phyloP scores from a whole-genome alignment of 2,888 invertebrate species.

The Seladonia tumulorum region DNA sequence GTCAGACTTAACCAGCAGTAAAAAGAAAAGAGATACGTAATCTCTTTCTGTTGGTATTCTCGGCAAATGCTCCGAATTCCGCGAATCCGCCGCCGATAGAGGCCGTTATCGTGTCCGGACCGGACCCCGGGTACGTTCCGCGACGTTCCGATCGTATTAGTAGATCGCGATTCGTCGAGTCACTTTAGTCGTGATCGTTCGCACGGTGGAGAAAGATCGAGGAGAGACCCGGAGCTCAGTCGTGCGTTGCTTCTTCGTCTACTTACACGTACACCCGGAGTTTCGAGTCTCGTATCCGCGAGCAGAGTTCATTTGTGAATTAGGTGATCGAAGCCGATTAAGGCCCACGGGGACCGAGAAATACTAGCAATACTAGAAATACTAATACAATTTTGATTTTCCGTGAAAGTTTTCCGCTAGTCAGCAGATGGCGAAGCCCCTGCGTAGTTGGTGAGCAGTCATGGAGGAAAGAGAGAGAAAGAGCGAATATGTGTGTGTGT shows the following conservation, averaged over 20 bases:
- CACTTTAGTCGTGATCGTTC: not conserved
- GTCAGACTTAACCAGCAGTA: not conserved
- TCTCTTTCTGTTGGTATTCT: not conserved
- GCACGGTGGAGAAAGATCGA: not conserved
- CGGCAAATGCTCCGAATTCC: conserved; percentile 29
- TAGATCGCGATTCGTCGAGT: not conserved
- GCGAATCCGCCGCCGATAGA: conserved; percentile 23
- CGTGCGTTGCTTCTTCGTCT: no score
- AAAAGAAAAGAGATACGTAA: conserved; percentile 6
- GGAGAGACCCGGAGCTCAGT: not conserved
- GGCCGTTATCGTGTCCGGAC: not conserved
- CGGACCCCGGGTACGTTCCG: not conserved
- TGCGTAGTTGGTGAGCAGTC: not conserved
- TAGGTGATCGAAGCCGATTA: not conserved
- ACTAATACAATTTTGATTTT: not conserved
- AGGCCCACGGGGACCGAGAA: not conserved
- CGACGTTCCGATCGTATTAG: not conserved
- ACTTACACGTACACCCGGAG: no score
- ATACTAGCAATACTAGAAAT: not conserved
- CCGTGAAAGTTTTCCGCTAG: conserved; percentile 34
- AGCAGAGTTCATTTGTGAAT: not conserved
- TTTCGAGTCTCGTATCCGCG: not conserved
- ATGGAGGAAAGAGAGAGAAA: not conserved
- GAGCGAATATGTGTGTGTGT: not conserved
- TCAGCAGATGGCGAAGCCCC: conserved; percentile 32